phyloP scores from a whole-genome alignment of 1,140 invertebrate genomes.

The Drosophila leontia region DNA sequence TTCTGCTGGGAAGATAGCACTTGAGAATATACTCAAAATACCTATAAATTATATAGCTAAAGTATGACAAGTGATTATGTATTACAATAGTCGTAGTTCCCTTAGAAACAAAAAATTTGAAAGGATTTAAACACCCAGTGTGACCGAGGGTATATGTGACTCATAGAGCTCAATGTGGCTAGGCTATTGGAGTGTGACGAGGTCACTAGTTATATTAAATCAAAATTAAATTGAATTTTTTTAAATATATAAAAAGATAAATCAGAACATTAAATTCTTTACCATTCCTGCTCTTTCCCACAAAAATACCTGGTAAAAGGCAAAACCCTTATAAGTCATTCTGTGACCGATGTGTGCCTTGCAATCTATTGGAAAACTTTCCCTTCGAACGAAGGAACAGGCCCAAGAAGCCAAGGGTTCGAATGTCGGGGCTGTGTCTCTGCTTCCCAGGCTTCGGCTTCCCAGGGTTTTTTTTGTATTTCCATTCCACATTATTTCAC shows the following conservation, averaged over 20 bases:
- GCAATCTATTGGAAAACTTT: conserved; percentile 43
- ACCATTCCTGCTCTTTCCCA: background rate
- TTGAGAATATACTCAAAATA: background rate
- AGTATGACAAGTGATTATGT: background rate
- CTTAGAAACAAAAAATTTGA: no score
- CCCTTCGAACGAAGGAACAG: conserved; percentile 1
- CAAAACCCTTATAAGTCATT: background rate
- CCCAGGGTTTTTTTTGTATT: background rate
- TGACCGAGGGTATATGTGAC: background rate
- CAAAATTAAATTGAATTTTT: background rate
- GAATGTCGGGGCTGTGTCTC: conserved; percentile 1
- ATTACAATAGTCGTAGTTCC: background rate
- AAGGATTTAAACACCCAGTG: background rate
- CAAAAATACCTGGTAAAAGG: background rate
- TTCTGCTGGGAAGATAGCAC: background rate
- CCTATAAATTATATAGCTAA: background rate
- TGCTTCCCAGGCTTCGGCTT: conserved; percentile 20
- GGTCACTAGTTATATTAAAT: background rate
- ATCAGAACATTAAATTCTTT: background rate
- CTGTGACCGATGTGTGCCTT: background rate
- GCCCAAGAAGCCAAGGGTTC: conserved; percentile 17
- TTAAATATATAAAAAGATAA: background rate
- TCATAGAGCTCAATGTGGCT: background rate
- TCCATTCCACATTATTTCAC: conserved; percentile 16
- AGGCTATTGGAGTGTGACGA: background rate